Conservation (phyloP, 2,888 invertebrate genomes). For the Lacanobia wlatinum region DNA sequence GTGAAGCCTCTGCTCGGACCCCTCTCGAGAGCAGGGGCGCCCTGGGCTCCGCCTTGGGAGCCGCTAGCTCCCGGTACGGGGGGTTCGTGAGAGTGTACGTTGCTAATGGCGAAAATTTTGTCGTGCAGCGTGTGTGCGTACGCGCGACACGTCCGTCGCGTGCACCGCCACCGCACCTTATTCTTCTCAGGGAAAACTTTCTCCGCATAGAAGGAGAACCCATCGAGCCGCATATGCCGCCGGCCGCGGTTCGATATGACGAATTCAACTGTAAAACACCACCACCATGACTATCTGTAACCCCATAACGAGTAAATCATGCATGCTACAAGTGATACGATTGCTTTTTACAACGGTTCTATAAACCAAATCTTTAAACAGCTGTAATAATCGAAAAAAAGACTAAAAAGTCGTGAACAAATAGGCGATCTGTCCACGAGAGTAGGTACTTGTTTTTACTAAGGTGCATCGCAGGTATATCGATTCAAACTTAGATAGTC, state of each 20-base stretch:
- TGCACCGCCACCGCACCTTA: constrained; percentile 90
- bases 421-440: constrained; percentile 4
- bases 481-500: too few relatives aligned
- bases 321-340: constrained; percentile 19
- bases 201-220: constrained; percentile 89
- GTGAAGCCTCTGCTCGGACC: constrained; percentile 67
- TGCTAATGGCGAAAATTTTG: constrained; percentile 88
- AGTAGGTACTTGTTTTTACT: background rate
- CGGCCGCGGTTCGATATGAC: constrained; percentile 90
- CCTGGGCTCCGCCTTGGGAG: constrained; percentile 33
- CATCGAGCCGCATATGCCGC: constrained; percentile 88
- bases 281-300: constrained; percentile 74
- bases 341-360: background rate
- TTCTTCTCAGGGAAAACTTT: constrained; percentile 89
- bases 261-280: constrained; percentile 89
- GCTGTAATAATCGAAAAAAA: background rate
- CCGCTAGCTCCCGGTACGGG: constrained; percentile 65
- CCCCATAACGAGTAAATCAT: constrained; percentile 38
- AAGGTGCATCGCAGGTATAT: background rate
- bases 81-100: constrained; percentile 88
- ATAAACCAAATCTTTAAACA: constrained; percentile 4
- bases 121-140: constrained; percentile 89
- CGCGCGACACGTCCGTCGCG: constrained; percentile 88
- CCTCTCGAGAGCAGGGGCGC: constrained; percentile 55
- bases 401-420: background rate